These are phyloP conservation scores for Brachyistius frenatus DNA, from an alignment of 2,113 vertebrate species.

Conservation along the genomic window DNA sequence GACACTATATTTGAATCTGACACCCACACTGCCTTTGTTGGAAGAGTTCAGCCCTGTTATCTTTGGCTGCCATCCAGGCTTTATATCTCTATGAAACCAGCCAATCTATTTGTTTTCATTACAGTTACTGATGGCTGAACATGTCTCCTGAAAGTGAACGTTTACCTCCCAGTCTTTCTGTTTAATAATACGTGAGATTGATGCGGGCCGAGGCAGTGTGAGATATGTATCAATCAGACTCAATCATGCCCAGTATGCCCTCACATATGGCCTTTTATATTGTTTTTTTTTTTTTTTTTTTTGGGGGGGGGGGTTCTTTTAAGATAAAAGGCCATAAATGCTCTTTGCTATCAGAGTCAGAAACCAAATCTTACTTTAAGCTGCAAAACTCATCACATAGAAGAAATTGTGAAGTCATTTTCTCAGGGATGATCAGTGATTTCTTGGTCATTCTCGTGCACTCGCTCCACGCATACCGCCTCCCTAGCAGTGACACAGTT, in stretches of 20 bases:
- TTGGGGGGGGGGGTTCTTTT: slow-evolving; percentile 2
- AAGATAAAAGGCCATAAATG: slow-evolving; percentile 43
- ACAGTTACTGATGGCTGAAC: slow-evolving; percentile 73
- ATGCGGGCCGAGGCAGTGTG: slow-evolving; percentile 27
- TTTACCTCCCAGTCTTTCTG: slow-evolving; percentile 43
- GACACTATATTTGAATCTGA: slow-evolving; percentile 41
- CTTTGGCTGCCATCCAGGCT: slow-evolving; percentile 55
- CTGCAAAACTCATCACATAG: slow-evolving; percentile 49
- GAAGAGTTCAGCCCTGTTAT: slow-evolving; percentile 59
- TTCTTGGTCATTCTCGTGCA: slow-evolving; percentile 52
- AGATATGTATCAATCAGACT: slow-evolving; percentile 51
- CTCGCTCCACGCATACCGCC: slow-evolving; percentile 16
- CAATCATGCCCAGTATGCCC: slow-evolving; percentile 9
- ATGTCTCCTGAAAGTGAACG: slow-evolving; percentile 58
- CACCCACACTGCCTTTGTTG: slow-evolving; percentile 46
- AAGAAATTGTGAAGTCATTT: slow-evolving; percentile 58
- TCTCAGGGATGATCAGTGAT: slow-evolving; percentile 64
- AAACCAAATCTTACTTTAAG: slow-evolving; percentile 37
- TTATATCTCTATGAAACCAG: slow-evolving; percentile 59
- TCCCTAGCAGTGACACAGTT: slow-evolving; percentile 54
- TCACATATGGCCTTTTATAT: slow-evolving; percentile 37
- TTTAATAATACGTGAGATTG: slow-evolving; percentile 45
- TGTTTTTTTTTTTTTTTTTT: slow-evolving; percentile 36
- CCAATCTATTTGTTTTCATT: slow-evolving; percentile 79
- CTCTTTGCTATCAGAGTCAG: slow-evolving; percentile 25